Percentiles rank a stretch among this genome's conserved stretches.
These are phyloP conservation scores for Periplaneta americana DNA, from an alignment of 1,140 invertebrate genomes.

Conservation along the genomic window DNA sequence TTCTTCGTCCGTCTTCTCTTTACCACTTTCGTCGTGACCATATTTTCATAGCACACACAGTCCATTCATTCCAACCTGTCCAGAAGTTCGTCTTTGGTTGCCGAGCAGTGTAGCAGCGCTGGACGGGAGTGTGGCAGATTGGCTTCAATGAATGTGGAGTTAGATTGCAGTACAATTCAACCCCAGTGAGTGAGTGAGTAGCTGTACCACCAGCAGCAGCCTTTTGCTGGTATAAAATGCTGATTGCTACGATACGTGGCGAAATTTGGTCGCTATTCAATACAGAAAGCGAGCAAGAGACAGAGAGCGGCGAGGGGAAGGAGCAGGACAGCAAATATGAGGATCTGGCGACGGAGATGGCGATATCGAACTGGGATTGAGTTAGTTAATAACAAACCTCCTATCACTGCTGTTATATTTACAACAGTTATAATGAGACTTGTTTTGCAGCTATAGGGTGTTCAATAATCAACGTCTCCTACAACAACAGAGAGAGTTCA, in stretches of 20 bases:
- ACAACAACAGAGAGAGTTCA: too few relatives aligned
- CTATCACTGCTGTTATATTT: background rate
- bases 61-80: too few relatives aligned
- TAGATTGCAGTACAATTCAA: background rate
- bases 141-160: background rate
- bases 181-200: background rate
- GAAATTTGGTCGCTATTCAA: slow-evolving; percentile 10
- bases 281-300: background rate
- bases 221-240: background rate
- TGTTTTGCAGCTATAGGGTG: background rate
- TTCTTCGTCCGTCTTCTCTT: background rate
- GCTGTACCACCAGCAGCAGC: background rate
- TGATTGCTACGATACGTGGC: background rate
- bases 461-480: background rate
- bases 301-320: background rate
- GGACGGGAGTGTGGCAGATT: background rate
- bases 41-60: too few relatives aligned
- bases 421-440: background rate
- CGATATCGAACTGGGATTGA: background rate
- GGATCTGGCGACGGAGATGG: background rate
- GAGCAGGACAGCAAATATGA: background rate
- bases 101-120: background rate
- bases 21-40: background rate
- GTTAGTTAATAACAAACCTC: background rate
- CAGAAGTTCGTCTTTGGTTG: background rate